Conservation (phyloP, 2,888 invertebrate species). For the Osedax frankpressi region DNA sequence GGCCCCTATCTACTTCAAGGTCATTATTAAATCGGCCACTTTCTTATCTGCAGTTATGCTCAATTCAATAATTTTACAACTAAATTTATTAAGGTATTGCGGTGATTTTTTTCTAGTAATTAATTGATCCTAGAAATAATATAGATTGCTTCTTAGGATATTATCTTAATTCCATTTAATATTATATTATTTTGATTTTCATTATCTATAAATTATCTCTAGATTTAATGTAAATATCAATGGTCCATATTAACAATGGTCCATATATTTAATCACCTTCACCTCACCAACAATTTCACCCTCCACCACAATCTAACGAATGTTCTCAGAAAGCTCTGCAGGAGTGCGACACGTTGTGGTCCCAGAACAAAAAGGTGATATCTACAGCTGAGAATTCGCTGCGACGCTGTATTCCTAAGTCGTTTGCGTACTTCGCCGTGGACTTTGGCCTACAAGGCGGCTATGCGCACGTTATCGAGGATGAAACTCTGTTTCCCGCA, state of each 20-base stretch:
- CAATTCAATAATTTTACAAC: too few relatives aligned
- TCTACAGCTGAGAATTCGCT: constrained; percentile 42
- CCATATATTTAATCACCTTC: too few relatives aligned
- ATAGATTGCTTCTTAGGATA: too few relatives aligned
- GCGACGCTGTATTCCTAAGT: constrained; percentile 61
- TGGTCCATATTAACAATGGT: too few relatives aligned
- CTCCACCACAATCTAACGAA: background rate
- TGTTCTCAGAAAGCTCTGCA: constrained; percentile 68
- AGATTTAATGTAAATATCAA: too few relatives aligned
- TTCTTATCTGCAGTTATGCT: too few relatives aligned
- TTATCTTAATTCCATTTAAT: too few relatives aligned
- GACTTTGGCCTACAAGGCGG: constrained; percentile 77
- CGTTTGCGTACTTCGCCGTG: constrained; percentile 84
- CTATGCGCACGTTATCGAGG: constrained; percentile 92
- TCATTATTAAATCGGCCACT: constrained; percentile 35
- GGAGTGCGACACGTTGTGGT: constrained; percentile 89
- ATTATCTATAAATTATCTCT: too few relatives aligned
- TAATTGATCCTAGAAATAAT: too few relatives aligned
- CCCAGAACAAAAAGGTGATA: constrained; percentile 79
- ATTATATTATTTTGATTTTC: too few relatives aligned
- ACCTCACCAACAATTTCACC: background rate
- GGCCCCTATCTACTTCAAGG: constrained; percentile 89
- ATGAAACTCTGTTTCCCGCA: constrained; percentile 68
- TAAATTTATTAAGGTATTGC: too few relatives aligned
- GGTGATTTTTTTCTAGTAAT: too few relatives aligned